These are phyloP conservation scores for Gonatopus flavifemur DNA, from an alignment of 1,140 invertebrate species.

Conservation along the genomic window DNA sequence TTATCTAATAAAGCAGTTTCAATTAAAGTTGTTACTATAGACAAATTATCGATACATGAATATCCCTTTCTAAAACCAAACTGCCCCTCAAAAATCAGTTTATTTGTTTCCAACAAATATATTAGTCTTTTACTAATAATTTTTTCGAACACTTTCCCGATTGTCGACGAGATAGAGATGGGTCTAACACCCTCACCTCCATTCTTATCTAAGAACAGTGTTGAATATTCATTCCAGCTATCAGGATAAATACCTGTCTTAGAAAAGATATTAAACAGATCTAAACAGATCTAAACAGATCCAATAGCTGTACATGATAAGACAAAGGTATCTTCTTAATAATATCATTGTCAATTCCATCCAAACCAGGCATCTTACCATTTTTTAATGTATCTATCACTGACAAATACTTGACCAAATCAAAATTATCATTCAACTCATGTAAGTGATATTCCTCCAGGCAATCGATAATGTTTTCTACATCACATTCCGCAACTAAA, in stretches of 20 bases:
- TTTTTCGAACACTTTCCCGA: neutral
- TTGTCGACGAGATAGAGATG: neutral
- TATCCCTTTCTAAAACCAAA: neutral
- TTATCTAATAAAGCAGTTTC: neutral
- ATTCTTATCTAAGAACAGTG: neutral
- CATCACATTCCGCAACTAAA: neutral
- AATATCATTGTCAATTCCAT: neutral
- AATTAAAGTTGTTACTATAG: neutral
- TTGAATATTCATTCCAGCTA: neutral
- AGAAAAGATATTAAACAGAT: neutral
- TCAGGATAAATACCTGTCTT: neutral
- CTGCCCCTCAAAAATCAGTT: neutral
- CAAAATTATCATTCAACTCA: neutral
- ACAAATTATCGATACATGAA: neutral
- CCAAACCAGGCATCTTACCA: neutral
- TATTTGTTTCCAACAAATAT: neutral
- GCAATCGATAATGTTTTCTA: neutral
- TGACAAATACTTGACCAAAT: neutral
- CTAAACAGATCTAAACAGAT: too few species aligned
- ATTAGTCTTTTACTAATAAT: neutral
- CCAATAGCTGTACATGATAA: neutral
- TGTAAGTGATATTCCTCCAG: neutral
- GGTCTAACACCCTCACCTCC: neutral
- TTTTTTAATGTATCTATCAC: neutral
- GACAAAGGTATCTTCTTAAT: neutral